phyloP scores from a whole-genome alignment of 2,113 vertebrate genomes.

The Bufo bufo region DNA sequence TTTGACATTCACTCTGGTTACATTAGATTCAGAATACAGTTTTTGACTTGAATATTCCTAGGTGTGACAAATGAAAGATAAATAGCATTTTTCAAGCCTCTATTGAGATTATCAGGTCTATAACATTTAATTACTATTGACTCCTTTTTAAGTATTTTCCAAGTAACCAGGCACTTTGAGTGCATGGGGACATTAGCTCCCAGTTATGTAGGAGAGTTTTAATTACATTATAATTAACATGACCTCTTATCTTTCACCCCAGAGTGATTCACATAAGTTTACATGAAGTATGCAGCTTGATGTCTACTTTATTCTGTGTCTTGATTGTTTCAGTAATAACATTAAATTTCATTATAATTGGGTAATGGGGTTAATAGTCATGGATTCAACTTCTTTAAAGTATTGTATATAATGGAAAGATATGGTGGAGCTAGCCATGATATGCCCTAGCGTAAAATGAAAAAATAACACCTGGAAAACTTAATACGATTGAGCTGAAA shows the following conservation, averaged over 20 bases:
- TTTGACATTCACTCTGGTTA: background rate
- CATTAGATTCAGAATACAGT: conserved; percentile 12
- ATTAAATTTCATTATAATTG: background rate
- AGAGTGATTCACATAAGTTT: conserved; percentile 46
- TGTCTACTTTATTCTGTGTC: conserved; percentile 13
- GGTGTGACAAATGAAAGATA: conserved; percentile 27
- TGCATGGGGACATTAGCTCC: conserved; percentile 22
- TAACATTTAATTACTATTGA: conserved; percentile 56
- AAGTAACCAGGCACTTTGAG: background rate
- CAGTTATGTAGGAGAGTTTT: conserved; percentile 41
- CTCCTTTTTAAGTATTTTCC: conserved; percentile 44
- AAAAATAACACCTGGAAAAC: no score
- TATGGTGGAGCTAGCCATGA: background rate
- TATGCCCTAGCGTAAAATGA: no score
- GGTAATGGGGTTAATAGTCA: conserved; percentile 4
- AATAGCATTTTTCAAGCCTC: conserved; percentile 29
- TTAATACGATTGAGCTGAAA: no score
- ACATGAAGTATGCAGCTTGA: conserved; percentile 9
- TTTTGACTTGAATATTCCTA: conserved; percentile 16
- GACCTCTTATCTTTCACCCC: conserved; percentile 53
- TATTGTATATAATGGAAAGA: background rate
- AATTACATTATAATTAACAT: conserved; percentile 56
- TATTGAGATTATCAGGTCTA: conserved; percentile 16
- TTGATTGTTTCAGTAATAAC: conserved; percentile 32
- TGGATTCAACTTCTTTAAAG: background rate